Percentiles rank a stretch among this genome's conserved stretches.
phyloP scores from a whole-genome alignment of 2,797 vertebrate species.

The Enteromius mattozi region DNA sequence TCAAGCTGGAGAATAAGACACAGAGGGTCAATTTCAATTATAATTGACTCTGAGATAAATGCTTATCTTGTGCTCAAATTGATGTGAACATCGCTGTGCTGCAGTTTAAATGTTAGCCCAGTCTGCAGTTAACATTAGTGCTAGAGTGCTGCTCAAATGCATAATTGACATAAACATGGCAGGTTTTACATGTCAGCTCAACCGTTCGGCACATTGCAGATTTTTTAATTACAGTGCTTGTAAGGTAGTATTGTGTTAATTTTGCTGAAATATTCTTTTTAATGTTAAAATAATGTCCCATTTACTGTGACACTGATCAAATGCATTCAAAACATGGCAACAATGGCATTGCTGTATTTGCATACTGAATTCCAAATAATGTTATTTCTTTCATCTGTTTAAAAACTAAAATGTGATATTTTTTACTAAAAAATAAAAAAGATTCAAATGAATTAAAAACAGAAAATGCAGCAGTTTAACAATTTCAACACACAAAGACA shows the following conservation, averaged over 20 bases:
- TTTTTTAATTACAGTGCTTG: slow-evolving; percentile 1
- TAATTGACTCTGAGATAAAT: slow-evolving; percentile 25
- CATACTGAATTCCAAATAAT: background rate
- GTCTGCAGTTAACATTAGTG: slow-evolving; percentile 14
- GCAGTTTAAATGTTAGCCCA: slow-evolving; percentile 1
- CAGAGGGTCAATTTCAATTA: slow-evolving; percentile 5
- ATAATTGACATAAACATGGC: slow-evolving; percentile 9
- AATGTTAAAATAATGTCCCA: background rate
- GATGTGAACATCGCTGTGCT: slow-evolving; percentile 14
- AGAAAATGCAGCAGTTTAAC: background rate
- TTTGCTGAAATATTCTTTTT: background rate
- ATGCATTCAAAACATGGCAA: background rate
- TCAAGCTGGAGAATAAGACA: slow-evolving; percentile 5
- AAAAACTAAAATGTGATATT: background rate
- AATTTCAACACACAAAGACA: too few relatives aligned
- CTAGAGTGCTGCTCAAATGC: background rate
- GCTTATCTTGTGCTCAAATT: background rate
- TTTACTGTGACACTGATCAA: background rate
- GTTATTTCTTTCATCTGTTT: background rate
- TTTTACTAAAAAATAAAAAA: background rate
- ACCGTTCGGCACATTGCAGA: background rate
- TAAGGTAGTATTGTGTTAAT: background rate
- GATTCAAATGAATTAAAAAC: background rate
- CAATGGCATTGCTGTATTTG: background rate
- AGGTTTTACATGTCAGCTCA: background rate